These are phyloP conservation scores for Parapsyche elsis DNA, from an alignment of 1,140 invertebrate genomes.

Conservation along the genomic window DNA sequence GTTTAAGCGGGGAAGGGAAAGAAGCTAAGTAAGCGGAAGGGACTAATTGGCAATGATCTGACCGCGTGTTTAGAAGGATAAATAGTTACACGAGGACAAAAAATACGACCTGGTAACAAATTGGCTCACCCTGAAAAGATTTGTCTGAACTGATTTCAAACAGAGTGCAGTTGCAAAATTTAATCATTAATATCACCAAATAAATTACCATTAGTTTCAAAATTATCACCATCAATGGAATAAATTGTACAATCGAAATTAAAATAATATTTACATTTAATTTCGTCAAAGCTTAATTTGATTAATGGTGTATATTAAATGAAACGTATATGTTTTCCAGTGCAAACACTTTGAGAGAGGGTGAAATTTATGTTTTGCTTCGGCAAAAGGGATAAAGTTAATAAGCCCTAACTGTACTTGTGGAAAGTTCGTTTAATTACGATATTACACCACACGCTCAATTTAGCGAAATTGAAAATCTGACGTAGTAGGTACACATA, in stretches of 20 bases:
- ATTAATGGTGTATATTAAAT: not conserved
- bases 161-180: too few species aligned
- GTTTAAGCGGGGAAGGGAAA: not conserved
- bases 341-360: not conserved
- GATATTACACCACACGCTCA: not conserved
- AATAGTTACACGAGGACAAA: constrained; percentile 26
- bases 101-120: constrained; percentile 12
- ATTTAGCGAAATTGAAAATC: not conserved
- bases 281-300: not conserved
- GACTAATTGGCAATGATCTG: constrained; percentile 31
- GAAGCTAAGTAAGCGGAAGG: constrained; percentile 31
- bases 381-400: not conserved
- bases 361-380: not conserved
- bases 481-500: not conserved
- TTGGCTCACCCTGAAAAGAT: not conserved
- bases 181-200: too few species aligned
- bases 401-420: not conserved
- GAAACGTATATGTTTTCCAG: not conserved
- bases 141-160: not conserved
- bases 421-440: not conserved
- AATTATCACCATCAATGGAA: too few species aligned
- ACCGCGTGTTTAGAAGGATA: constrained; percentile 33
- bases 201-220: too few species aligned
- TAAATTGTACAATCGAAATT: too few species aligned
- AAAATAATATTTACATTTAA: too few species aligned